Percentiles rank a stretch among this genome's conserved stretches.
These are phyloP conservation scores for Caenorhabditis inopinata DNA, from an alignment of 1,140 invertebrate genomes.

Conservation along the genomic window DNA sequence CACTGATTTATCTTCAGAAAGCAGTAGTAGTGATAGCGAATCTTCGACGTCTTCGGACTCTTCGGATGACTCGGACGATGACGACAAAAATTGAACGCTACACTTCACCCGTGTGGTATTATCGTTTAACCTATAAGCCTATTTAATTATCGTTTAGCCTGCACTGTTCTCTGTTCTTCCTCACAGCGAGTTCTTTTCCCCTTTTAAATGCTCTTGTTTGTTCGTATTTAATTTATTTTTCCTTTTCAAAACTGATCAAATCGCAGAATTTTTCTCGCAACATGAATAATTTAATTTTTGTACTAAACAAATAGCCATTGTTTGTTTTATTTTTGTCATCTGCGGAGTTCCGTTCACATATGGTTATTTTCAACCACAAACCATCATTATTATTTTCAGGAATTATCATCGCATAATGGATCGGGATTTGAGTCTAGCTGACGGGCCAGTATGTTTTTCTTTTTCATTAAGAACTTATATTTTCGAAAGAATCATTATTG, in stretches of 20 bases:
- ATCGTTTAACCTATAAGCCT: background rate
- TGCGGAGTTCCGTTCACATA: conserved; percentile 2
- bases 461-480: background rate
- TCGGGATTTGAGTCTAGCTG: too few relatives aligned
- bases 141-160: too few relatives aligned
- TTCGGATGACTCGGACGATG: conserved; percentile 18
- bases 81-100: background rate
- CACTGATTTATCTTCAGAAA: background rate
- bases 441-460: background rate
- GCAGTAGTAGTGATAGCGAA: conserved; percentile 11
- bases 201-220: background rate
- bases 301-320: background rate
- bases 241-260: background rate
- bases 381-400: background rate
- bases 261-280: background rate
- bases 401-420: background rate
- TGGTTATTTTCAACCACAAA: background rate
- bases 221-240: conserved; percentile 11
- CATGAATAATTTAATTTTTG: conserved; percentile 10
- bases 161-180: background rate
- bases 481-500: background rate
- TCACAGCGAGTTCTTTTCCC: background rate
- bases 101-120: background rate
- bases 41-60: conserved; percentile 41
- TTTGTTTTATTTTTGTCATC: background rate